phyloP scores from a whole-genome alignment of 2,888 invertebrate species.

The Euspilapteryx auroguttella region DNA sequence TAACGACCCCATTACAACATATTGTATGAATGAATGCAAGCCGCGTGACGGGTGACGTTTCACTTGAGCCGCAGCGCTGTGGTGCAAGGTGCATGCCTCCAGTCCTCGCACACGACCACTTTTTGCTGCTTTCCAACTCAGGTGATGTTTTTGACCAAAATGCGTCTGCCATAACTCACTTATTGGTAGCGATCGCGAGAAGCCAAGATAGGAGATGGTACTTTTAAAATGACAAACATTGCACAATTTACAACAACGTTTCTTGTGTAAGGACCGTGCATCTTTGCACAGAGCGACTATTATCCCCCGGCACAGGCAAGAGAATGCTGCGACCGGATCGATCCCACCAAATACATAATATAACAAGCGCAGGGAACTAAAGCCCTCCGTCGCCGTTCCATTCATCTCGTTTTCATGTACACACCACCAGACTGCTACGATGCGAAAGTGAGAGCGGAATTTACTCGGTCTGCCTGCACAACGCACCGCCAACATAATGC shows the following conservation, averaged over 20 bases:
- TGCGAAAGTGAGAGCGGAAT: conserved; percentile 58
- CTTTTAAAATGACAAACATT: too few relatives aligned
- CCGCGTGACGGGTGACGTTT: conserved; percentile 49
- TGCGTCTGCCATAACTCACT: too few relatives aligned
- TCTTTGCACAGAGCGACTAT: too few relatives aligned
- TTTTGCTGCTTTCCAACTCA: too few relatives aligned
- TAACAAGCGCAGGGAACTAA: conserved; percentile 48
- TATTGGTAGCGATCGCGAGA: too few relatives aligned
- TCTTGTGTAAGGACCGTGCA: too few relatives aligned
- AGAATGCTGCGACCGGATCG: conserved; percentile 47
- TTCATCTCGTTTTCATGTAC: conserved; percentile 60
- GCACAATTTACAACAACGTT: too few relatives aligned
- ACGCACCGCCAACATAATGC: too few relatives aligned
- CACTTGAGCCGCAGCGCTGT: conserved; percentile 20
- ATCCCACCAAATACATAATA: conserved; percentile 56
- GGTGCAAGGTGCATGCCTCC: conserved; percentile 16
- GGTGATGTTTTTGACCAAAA: too few relatives aligned
- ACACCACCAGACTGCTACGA: conserved; percentile 28
- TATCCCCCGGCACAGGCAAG: conserved; percentile 31
- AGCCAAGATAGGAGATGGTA: too few relatives aligned
- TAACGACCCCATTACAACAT: conserved; percentile 60
- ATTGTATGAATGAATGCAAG: conserved; percentile 57
- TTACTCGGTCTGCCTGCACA: too few relatives aligned
- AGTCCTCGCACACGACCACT: too few relatives aligned
- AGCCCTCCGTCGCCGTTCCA: conserved; percentile 42